Evolutionary conservation across 2,888 invertebrate genomes (phyloP).

Genomic region (Clunio marinus): DNA sequence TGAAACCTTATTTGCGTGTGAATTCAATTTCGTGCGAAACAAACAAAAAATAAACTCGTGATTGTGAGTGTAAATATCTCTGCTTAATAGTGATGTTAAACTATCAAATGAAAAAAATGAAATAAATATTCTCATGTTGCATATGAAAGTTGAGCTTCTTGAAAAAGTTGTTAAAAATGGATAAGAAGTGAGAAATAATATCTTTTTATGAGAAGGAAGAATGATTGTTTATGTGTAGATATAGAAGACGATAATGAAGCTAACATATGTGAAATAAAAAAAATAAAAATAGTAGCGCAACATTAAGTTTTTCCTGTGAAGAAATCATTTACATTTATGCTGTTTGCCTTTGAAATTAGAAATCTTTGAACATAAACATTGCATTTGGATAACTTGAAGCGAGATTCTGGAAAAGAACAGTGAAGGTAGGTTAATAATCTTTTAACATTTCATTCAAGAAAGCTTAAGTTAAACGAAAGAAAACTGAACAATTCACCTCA

Average conservation of each 20-base stretch:
- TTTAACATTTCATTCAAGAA: background rate
- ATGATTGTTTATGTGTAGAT: slow-evolving; percentile 2
- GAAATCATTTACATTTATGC: background rate
- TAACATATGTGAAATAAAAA: background rate
- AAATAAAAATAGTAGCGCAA: background rate
- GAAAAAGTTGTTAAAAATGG: background rate
- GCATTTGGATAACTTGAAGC: slow-evolving; percentile 1
- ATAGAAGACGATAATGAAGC: background rate
- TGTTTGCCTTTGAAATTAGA: background rate
- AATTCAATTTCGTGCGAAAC: slow-evolving; percentile 12
- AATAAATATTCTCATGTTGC: background rate
- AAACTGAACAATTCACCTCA: background rate
- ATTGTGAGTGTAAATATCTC: background rate
- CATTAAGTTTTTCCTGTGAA: too few relatives aligned
- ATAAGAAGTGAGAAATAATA: background rate
- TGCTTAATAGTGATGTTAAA: too few relatives aligned
- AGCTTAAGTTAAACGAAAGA: background rate
- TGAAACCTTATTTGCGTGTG: background rate
- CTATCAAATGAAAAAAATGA: background rate
- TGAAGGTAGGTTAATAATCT: background rate
- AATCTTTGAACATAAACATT: background rate
- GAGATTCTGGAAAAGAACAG: background rate
- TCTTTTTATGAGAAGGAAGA: background rate
- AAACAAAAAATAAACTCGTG: background rate
- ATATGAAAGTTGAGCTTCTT: background rate